Conservation (phyloP, 1,140 invertebrate genomes). For the Notospermus geniculatus region DNA sequence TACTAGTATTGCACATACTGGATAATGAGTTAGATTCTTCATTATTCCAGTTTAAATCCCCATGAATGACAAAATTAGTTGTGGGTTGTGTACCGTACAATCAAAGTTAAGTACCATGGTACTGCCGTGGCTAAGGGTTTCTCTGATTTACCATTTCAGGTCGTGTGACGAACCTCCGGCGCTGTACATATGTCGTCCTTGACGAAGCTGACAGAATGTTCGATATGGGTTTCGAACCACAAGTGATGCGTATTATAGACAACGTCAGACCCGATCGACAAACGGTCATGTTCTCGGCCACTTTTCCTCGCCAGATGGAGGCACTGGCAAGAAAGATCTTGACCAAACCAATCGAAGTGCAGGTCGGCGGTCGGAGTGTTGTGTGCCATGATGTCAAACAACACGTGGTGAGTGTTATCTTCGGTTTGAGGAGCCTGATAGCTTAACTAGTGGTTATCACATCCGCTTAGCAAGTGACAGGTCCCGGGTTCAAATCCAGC, state of each 20-base stretch:
- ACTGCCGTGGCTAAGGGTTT: neutral
- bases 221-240: constrained; percentile 99
- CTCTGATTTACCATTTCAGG: constrained; percentile 54
- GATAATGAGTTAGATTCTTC: too few species aligned
- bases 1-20: too few species aligned
- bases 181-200: constrained; percentile 95
- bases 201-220: constrained; percentile 99
- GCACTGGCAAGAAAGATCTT: constrained; percentile 91
- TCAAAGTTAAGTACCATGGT: too few species aligned
- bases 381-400: constrained; percentile 99
- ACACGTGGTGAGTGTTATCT: constrained; percentile 67
- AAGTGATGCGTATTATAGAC: constrained; percentile 96
- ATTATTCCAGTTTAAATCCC: too few species aligned
- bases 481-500: too few species aligned
- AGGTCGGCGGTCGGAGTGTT: constrained; percentile 87
- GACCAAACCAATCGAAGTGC: constrained; percentile 93
- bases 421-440: neutral
- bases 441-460: too few species aligned
- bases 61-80: too few species aligned
- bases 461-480: too few species aligned
- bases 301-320: constrained; percentile 99
- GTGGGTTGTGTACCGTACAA: too few species aligned
- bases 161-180: constrained; percentile 90
- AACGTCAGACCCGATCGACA: constrained; percentile 95
- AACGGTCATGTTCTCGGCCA: constrained; percentile 98